Evolutionary conservation across 2,113 vertebrate species (phyloP), one percentile per base, ranked within the genome.

Genomic region (Ailurus styani): DNA sequence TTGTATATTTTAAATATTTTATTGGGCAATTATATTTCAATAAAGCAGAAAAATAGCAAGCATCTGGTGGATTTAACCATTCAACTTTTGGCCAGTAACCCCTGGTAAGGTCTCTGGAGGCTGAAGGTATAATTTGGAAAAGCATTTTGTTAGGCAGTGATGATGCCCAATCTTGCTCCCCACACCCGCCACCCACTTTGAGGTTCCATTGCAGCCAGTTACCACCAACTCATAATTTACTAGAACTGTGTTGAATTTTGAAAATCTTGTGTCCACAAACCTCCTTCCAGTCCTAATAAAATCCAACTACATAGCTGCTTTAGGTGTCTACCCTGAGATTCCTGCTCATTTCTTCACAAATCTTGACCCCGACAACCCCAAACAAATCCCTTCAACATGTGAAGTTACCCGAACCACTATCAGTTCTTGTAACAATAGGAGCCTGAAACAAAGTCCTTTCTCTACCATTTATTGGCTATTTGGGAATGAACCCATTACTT

Each of bases 11-110:
- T 40, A 37, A 82, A 27, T 82, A 57, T 86, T 66, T 86, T 50
- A 50, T 52, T 90, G 13, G 73, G 45, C 64, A 55, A 82, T 57
- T 55, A 13, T 27, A 72, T 6, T 6, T 29, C 40, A 72, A 57
- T 82, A 72, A n/a, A 57, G 17, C 31, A 73, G 66, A 42, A 60
- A 96, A 97, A 97, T 66, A 50, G 54, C 85, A 93, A 73, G 11
- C 85, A 90, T 91, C 77, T 64, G 12, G 34, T 57, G 52, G 93
- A 21, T 97, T 89, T 81, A 70, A 60, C 82, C 55, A 2, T 62
- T 81, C 84, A 96, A 18, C 23, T 55, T 57, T 21, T 82, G 89
- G 91, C 40, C 15, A 79, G 27, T 70, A 95, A 57, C 21, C 42
- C 45, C 20, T 55, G 17, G 31, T 82, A 29, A 2, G 55, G 14